Conservation (phyloP, 2,113 vertebrate genomes). For the Alligator sinensis region DNA sequence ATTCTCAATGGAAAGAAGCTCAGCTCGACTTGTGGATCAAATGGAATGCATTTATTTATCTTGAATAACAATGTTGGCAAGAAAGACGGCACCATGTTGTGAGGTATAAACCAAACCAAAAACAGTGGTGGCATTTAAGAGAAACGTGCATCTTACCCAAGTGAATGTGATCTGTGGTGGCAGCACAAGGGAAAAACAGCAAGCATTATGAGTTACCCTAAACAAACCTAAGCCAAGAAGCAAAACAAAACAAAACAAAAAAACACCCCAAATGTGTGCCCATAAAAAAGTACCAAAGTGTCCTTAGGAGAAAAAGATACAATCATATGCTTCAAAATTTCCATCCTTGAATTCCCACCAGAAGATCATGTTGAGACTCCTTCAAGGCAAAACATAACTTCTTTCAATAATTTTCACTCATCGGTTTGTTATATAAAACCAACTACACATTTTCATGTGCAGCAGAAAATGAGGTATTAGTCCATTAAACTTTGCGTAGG, state of each 20-base stretch:
- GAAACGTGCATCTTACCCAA: constrained; percentile 87
- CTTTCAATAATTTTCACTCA: neutral
- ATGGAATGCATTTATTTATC: neutral
- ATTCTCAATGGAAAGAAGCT: neutral
- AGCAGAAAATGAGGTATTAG: neutral
- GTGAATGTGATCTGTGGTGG: constrained; percentile 89
- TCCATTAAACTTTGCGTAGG: neutral
- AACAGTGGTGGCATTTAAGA: neutral
- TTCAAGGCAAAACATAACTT: neutral
- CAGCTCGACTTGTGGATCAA: neutral
- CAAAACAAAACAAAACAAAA: neutral
- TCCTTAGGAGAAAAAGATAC: neutral
- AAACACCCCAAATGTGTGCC: neutral
- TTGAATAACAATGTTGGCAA: neutral
- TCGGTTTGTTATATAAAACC: neutral
- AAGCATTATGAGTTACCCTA: constrained; percentile 58
- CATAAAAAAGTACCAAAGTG: neutral
- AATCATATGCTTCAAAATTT: neutral
- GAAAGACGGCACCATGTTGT: neutral
- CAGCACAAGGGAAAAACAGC: constrained; percentile 77
- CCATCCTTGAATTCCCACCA: neutral
- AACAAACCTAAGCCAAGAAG: neutral
- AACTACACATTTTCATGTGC: too few species aligned
- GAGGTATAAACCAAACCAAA: neutral
- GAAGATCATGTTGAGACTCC: neutral